Evolutionary conservation across 2,888 invertebrate species (phyloP).

Genomic region (Sarcophaga carnaria): DNA sequence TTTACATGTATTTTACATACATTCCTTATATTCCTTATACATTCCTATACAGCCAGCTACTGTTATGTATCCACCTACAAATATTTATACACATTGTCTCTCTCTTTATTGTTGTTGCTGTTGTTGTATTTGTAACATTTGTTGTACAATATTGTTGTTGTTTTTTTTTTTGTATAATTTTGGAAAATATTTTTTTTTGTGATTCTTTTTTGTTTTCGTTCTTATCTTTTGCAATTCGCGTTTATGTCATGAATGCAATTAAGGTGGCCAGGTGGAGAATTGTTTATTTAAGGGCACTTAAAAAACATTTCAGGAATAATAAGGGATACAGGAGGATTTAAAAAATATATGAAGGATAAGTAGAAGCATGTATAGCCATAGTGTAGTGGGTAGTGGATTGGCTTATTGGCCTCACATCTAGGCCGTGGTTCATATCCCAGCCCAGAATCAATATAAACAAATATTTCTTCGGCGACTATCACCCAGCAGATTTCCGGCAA

Average conservation of each 20-base stretch:
- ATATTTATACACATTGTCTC: background rate
- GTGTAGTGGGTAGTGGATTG: no score
- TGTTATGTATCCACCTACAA: background rate
- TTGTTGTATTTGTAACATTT: conserved; percentile 39
- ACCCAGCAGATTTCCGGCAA: no score
- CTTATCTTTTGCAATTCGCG: conserved; percentile 33
- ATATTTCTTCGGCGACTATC: no score
- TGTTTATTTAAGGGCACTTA: background rate
- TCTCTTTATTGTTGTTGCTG: background rate
- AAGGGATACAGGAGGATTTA: no score
- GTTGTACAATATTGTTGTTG: background rate
- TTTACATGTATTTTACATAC: background rate
- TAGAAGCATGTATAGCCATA: no score
- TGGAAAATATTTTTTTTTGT: conserved; percentile 10
- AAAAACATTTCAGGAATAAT: background rate
- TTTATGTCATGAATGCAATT: background rate
- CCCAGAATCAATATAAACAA: no score
- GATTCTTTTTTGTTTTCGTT: background rate
- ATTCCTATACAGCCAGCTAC: background rate
- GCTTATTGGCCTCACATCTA: no score
- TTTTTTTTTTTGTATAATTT: conserved; percentile 35
- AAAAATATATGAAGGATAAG: no score
- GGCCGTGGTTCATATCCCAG: no score
- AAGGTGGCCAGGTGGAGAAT: conserved; percentile 24
- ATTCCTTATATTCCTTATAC: no score